Evolutionary conservation across 2,113 vertebrate genomes (phyloP).

Genomic region (Porphyrio hochstetteri): DNA sequence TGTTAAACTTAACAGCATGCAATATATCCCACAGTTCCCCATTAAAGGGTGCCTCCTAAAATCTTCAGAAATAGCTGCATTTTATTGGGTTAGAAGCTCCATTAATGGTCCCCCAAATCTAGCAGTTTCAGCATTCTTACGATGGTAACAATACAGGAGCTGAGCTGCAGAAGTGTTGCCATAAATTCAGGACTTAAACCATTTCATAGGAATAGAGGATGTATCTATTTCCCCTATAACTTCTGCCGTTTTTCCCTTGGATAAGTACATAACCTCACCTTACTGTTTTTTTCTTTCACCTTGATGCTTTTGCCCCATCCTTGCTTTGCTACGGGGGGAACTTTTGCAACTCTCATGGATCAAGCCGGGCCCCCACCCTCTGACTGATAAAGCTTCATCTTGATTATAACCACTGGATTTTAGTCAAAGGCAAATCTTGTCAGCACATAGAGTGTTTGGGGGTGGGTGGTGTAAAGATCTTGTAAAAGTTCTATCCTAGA

Average conservation of each 20-base stretch:
- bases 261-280: neutral
- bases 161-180: neutral
- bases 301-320: neutral
- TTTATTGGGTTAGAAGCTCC: neutral
- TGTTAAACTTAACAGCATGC: neutral
- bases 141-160: neutral
- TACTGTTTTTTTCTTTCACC: neutral
- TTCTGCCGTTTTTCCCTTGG: neutral
- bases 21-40: neutral
- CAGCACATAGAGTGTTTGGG: neutral
- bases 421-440: neutral
- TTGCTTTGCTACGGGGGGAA: neutral
- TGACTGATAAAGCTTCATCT: neutral
- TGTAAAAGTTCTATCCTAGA: neutral
- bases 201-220: neutral
- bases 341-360: neutral
- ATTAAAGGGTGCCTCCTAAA: constrained; percentile 1
- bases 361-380: neutral
- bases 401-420: neutral
- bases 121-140: neutral
- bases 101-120: neutral
- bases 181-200: neutral
- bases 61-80: neutral
- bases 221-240: neutral
- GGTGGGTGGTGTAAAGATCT: neutral